These are phyloP conservation scores for Drosophila borealis DNA, from an alignment of 2,888 invertebrate species.

Conservation along the genomic window DNA sequence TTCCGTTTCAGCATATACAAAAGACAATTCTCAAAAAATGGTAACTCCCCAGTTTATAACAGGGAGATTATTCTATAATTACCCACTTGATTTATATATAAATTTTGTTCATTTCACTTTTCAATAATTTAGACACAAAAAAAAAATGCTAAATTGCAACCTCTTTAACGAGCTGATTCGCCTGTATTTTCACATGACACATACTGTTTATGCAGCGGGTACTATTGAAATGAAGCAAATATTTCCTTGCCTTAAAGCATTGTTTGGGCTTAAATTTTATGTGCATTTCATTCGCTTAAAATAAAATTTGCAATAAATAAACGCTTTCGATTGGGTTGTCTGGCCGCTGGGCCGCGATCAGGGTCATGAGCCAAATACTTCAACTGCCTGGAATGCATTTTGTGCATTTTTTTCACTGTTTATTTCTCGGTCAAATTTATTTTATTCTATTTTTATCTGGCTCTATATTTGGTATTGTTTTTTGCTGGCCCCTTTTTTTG, in stretches of 20 bases:
- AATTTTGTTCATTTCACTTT: no score
- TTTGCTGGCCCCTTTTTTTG: slow-evolving; percentile 52
- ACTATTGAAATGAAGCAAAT: slow-evolving; percentile 1
- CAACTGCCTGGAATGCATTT: slow-evolving; percentile 63
- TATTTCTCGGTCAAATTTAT: slow-evolving; percentile 24
- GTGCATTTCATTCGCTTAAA: slow-evolving; percentile 19
- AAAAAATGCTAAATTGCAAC: no score
- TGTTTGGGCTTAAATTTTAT: slow-evolving; percentile 11
- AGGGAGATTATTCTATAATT: no score
- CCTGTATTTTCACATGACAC: not conserved
- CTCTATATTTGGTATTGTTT: slow-evolving; percentile 45
- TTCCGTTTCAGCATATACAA: no score
- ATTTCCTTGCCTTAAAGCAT: slow-evolving; percentile 22
- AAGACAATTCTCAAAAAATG: no score
- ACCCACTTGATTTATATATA: no score
- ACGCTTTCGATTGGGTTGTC: slow-evolving; percentile 30
- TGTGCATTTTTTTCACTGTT: slow-evolving; percentile 53
- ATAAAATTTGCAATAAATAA: slow-evolving; percentile 24
- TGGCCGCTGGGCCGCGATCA: slow-evolving; percentile 60
- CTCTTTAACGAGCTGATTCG: not conserved
- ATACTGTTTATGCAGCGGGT: not conserved
- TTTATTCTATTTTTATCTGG: slow-evolving; percentile 21
- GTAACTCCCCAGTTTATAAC: no score
- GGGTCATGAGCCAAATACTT: slow-evolving; percentile 73
- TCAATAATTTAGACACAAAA: no score